Evolutionary conservation across 2,113 vertebrate species (phyloP), one percentile per base, ranked within the genome.

Genomic region (Nothobranchius furzeri): DNA sequence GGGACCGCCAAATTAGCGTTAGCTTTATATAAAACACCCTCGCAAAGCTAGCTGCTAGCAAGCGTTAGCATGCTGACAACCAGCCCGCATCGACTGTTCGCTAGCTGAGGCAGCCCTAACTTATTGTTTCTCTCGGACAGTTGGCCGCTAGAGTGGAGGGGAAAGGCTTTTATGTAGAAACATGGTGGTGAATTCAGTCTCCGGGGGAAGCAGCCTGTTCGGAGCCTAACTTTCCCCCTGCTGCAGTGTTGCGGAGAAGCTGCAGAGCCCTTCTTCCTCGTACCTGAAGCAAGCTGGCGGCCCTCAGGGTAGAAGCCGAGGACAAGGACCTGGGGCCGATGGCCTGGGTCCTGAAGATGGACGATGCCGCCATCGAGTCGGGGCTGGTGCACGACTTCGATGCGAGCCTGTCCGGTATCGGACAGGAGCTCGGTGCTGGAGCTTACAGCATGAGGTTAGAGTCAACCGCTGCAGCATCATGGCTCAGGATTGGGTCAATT

Each of bases 311-410:
- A 58, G 89, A 93, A 85, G 83, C 85, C 77, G 89, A 93, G 83
- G 91, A 93, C 81, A 92, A 93, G 87, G 92, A 93, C 78, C 79
- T 93, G 64, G 92, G 88, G 63, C 91, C 92, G 51, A 96, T 97
- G 96, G 95, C 95, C 90, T 96, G 96, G 95, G 95, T 96, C 84
- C 93, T 97, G 92, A 97, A 95, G 94, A 97, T 96, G 95, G 96
- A 96, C 83, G 95, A 97, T 79, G 95, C 95, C 87, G 75, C 81
- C 64, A 96, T 97, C 81, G 96, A 97, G 92, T 96, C 95, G 9
- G 95, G 95, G 77, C 93, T 97, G 88, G 95, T 95, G 89, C 95
- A 97, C 87, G 96, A 96, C 87, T 97, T 97, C 88, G 96, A 96
- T 84, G 93, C 96, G 87, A 97, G 95, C 63, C 93, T 97, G 56